These are phyloP conservation scores for Hystrix brachyura DNA, from an alignment of 2,113 vertebrate species.

Conservation along the genomic window DNA sequence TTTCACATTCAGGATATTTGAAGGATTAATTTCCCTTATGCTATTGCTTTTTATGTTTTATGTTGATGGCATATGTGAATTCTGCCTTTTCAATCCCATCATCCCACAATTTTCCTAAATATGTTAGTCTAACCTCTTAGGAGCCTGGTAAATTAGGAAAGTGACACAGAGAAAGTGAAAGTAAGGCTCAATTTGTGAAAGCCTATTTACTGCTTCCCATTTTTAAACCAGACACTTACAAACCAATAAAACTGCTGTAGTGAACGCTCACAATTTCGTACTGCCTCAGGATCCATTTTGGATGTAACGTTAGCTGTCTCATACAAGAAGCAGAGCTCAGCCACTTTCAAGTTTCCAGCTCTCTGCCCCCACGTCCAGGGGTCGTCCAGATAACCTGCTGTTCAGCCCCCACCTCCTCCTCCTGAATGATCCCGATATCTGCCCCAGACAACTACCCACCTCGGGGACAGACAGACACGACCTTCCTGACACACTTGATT, in stretches of 20 bases:
- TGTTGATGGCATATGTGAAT: neutral
- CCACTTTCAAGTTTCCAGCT: neutral
- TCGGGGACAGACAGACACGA: neutral
- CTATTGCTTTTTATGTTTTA: conserved; percentile 5
- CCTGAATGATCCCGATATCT: neutral
- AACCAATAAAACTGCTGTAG: neutral
- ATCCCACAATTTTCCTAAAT: conserved; percentile 18
- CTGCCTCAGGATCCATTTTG: neutral
- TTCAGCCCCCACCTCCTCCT: neutral
- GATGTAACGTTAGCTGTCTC: neutral
- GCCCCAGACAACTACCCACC: neutral
- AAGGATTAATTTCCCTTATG: neutral
- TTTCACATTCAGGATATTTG: neutral
- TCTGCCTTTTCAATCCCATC: conserved; percentile 9
- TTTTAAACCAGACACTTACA: conserved; percentile 36
- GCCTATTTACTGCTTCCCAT: neutral
- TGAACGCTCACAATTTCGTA: neutral
- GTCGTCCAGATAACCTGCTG: neutral
- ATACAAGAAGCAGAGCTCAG: neutral
- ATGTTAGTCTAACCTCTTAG: neutral
- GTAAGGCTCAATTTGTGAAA: neutral
- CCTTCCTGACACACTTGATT: neutral
- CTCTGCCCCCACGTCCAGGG: neutral
- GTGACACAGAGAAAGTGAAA: conserved; percentile 39
- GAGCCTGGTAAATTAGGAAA: conserved; percentile 18